Conservation (phyloP, 2,888 invertebrate species). For the Sesia apiformis region DNA sequence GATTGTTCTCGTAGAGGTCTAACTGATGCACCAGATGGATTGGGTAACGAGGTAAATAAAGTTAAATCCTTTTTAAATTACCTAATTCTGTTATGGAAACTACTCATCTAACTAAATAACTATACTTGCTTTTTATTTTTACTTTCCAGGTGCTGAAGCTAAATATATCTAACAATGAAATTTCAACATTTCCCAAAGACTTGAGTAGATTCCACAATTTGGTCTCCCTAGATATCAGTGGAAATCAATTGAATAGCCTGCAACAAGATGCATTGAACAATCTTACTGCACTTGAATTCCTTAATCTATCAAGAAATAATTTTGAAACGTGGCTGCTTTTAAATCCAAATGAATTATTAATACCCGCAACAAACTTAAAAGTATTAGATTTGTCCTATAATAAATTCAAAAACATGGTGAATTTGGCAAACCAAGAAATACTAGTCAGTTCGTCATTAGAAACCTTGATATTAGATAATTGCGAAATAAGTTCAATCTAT, state of each 20-base stretch:
- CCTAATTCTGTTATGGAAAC: no score
- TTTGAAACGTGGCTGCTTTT: slow-evolving; percentile 75
- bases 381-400: slow-evolving; percentile 79
- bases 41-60: slow-evolving; percentile 39
- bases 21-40: slow-evolving; percentile 51
- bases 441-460: slow-evolving; percentile 74
- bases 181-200: slow-evolving; percentile 68
- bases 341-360: slow-evolving; percentile 66
- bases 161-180: slow-evolving; percentile 79
- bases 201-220: slow-evolving; percentile 39
- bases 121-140: background rate
- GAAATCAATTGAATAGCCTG: slow-evolving; percentile 69
- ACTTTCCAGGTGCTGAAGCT: slow-evolving; percentile 75
- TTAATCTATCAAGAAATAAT: slow-evolving; percentile 78
- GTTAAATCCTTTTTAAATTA: no score
- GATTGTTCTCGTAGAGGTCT: slow-evolving; percentile 62
- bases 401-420: slow-evolving; percentile 68
- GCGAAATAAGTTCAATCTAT: slow-evolving; percentile 73
- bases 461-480: slow-evolving; percentile 75
- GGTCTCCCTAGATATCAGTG: slow-evolving; percentile 44
- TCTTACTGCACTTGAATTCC: slow-evolving; percentile 68
- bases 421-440: slow-evolving; percentile 61
- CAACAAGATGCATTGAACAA: slow-evolving; percentile 61
- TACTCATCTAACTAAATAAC: no score
- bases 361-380: slow-evolving; percentile 63